Base-by-base conservation (phyloP, 2,888 invertebrate genomes). In the Agrotis puta region DNA sequence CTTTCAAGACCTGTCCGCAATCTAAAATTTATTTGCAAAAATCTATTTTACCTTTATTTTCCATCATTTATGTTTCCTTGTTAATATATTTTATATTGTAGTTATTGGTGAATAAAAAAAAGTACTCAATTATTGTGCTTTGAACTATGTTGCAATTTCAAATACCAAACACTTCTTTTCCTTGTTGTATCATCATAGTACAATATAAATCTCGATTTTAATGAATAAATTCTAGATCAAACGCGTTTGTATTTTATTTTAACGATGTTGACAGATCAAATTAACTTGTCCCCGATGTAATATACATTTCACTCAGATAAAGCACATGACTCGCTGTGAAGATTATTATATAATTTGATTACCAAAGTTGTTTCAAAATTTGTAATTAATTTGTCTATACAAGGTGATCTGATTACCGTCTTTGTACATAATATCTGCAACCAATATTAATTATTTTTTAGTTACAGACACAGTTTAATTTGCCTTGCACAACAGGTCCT, bases 241-340 rank as follows among this genome's bases (percentile, higher is more conserved):
- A 14, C n/a, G n/a, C 20, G 22, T 54, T 39, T n/a, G 13, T 6
- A 73, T 50, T 58, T 51, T 1, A 51, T 33, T 27, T 45, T 50
- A 16, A 63, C n/a, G 5, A 56, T 27, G 24, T 47, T 65, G 66
- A 65, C 74, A 63, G 62, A 22, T 73, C 13, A 58, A 79, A 57
- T 63, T 65, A 58, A 45, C 27, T 58, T 48, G 18, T n/a, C 33
- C 58, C 62, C 13, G 61, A 74, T 74, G 50, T 7, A 16, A 59
- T 14, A 54, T 27, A 39, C 45, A 57, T 18, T 59, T 47, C 45
- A 51, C 50, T 50, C 39, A 59, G 79, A 54, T 63, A 47, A 50
- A 73, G 33, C 24, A 53, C 20, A 45, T 9, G 57, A 53, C 58
- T 53, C 16, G 48, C 16, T 43, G 53, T 53, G 16, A n/a, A 53